Base-by-base conservation (phyloP, 30 jellyfish, hydroid and myxozoan genomes). In the Turritopsis dohrnii region DNA sequence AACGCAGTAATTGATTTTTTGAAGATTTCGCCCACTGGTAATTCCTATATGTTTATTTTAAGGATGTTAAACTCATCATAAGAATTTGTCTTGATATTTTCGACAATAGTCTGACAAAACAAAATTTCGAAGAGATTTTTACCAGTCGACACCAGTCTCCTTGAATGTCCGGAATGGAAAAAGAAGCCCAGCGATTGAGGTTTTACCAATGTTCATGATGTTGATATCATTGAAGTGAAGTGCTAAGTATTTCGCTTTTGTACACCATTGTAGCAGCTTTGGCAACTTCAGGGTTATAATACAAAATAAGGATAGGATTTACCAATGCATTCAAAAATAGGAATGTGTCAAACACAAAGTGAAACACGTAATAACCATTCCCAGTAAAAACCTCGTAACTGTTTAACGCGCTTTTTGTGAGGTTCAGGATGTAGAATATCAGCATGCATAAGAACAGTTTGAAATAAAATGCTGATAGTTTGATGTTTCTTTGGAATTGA, bases 391-490 rank as follows among this genome's bases (percentile, higher is more conserved):
- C 85, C 22, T 25, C 72, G 74, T 82, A 82, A 16, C 74, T 71
- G 75, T 65, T 71, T 28, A 82, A 52, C 28, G 66, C 71, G 13
- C 53, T 71, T 27, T 65, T 82, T 26, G 71, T 24, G 74, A 82
- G 30, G 84, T 66, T 21, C 1, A 82, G 79, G 27, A 82, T 7
- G 1, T 82, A 82, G 41, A 82, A 65, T 7, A 65, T 1, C n/a
- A 82, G 30, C 89, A 82, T 82, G 85, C 84, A 82, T 0, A 66
- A 1, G 71, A 26, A 82, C 18, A 82, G 28, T 41, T 82, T 82
- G 26, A 52, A 26, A 27, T 26, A 82, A 28, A 82, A 82, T 1
- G 83, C 52, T 19, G 89, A 66, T 8, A 65, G 21, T 21, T 1
- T 30, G 26, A 82, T 24, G 72, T 82, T 71, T 71, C 26, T 65